These are phyloP conservation scores for Hemiprocne comata DNA, from an alignment of 2,113 vertebrate genomes.

Conservation along the genomic window DNA sequence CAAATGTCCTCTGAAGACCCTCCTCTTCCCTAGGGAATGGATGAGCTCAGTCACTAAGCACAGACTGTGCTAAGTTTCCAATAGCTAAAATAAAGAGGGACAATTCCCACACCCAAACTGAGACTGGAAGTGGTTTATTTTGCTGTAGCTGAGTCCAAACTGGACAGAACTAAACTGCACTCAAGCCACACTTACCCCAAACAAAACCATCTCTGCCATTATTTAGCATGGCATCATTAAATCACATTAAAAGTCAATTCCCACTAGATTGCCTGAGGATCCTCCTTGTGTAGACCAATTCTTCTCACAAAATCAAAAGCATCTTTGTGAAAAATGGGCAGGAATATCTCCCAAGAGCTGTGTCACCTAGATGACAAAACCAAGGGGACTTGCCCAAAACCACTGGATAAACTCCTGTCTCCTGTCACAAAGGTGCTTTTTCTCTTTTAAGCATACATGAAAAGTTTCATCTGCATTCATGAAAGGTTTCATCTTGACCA, in stretches of 20 bases:
- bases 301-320: not conserved
- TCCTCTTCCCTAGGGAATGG: not conserved
- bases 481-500: not conserved
- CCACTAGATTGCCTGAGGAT: not conserved
- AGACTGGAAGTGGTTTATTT: not conserved
- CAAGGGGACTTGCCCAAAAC: not conserved
- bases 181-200: not conserved
- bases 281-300: not conserved
- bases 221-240: not conserved
- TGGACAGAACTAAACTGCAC: not conserved
- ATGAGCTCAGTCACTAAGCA: not conserved
- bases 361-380: not conserved
- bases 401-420: not conserved
- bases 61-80: not conserved
- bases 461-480: not conserved
- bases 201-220: not conserved
- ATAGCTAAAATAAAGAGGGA: not conserved
- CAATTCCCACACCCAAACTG: not conserved
- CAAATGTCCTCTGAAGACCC: not conserved
- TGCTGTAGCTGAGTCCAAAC: not conserved
- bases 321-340: not conserved
- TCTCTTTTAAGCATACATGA: not conserved
- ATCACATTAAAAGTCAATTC: not conserved
- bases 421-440: not conserved
- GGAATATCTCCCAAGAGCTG: not conserved